Base-by-base conservation (phyloP, 2,888 invertebrate genomes). In the Leucophenga montana region DNA sequence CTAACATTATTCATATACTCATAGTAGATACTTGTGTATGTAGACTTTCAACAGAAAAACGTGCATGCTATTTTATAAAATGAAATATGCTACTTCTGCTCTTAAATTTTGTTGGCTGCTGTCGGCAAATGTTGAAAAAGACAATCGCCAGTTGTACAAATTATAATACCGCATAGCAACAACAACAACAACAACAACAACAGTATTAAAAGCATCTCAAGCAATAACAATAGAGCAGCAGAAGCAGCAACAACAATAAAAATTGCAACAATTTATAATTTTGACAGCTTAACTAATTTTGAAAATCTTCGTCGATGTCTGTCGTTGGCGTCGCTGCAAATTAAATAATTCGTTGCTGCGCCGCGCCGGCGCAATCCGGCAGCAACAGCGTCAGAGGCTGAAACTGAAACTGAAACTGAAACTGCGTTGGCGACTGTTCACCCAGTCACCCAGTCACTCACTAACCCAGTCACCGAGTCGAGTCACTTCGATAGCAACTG, bases 221-320 rank as follows among this genome's bases (percentile, higher is more conserved):
- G 13, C 16, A 50, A 50, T 50, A 50, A 50, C 50, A 50, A 50
- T 50, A 8, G 50, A n/a, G 18, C 6, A 50, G 18, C 50, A 18
- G 16, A 18, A 50, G 18, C 50, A 50, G 50, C 50, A 50, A 50
- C 50, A 50, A 50, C 70, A 69, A 75, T 72, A 77, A 77, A 69
- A 82, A 82, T 76, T 77, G 79, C 84, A 74, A 77, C 83, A 77
- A 82, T 85, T 81, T 82, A 80, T 78, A 78, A 73, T 72, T 76
- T 73, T 80, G 84, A 85, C 85, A 81, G 84, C 74, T 74, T 76
- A 77, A 72, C 78, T 78, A 82, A 79, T 76, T 73, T 67, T 39
- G n/a, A 62, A 72, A 68, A 74, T 16, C 61, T 20, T 3, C 20
- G 27, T 46, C 69, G n/a, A 54, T 66, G 56, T 54, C 64, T 48